Base-by-base conservation (phyloP, 2,888 invertebrate species). In the Tachina fera region DNA sequence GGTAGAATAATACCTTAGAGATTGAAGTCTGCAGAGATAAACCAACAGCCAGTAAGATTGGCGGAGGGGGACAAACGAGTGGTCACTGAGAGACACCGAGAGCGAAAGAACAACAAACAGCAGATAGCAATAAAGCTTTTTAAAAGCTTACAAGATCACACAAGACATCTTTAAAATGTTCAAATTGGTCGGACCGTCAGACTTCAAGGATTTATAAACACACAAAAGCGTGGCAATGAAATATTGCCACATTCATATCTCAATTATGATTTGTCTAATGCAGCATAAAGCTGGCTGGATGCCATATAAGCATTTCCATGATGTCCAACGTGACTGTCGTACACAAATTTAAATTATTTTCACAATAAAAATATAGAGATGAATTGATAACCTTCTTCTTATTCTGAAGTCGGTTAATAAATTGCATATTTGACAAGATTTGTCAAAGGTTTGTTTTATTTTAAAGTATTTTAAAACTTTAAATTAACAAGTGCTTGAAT, bases 241-340 rank as follows among this genome's bases (percentile, higher is more conserved):
- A 90, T 91, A 91, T 91, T 89, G 87, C 89, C 90, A 89, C 90
- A 91, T 91, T 91, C 91, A 91, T 90, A 91, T 91, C 91, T 91
- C 91, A 91, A 91, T 91, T 91, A 91, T 90, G 88, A 83, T 72
- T 76, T 83, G 79, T 61, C 11, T 63, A 68, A 67, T 70, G 70
- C n/a, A 16, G 47, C 58, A 41, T 39, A 53, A 19, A 51, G 31
- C 9, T 41, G 60, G 31, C 9, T 41, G 60, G 22, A 14, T 56
- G 19, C 16, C 31, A n/a, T 11, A 49, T 16, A 6, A 3, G 9
- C 3, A 58, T 41, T 31, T 77, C 31, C 61, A 60, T 45, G 45
- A 39, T 47, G 47, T 19, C 31, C 1, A n/a, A 16, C 9, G 9
- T 60, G 41, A 5, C 60, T 1, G 43, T 19, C 16, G n/a, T 14